Base-by-base conservation (phyloP, 2,888 invertebrate genomes). In the Sialis fuliginosa region DNA sequence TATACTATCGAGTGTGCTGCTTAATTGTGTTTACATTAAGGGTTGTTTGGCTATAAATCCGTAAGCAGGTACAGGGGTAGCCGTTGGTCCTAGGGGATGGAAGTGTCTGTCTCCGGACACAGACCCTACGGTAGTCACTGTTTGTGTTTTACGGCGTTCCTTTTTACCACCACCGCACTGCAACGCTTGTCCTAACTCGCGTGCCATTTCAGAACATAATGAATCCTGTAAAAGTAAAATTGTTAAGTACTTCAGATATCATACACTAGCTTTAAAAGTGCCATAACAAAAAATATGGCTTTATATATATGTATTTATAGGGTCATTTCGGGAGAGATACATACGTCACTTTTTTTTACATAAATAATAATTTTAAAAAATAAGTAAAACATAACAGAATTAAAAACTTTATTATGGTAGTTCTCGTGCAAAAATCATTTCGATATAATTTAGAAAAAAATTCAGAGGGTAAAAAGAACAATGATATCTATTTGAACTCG, bases 191-290 rank as follows among this genome's bases (percentile, higher is more conserved):
- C 77, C 74, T 54, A 81, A 69, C 63, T 83, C 82, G 50, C 76
- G 73, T 50, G 77, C 76, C 79, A 82, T 80, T 68, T 81, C 81
- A 55, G 77, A 74, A 64, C 79, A 79, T 55, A 81, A 69, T 48
- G 81, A 78, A 51, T 76, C 76, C 81, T 82, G 70, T 51, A 64
- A 59, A 48, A 51, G 48, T 35, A 33, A 8, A 30, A 42, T 22
- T 22, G 22, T 22, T 22, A 22, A 22, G 22, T 22, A 22, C 4
- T 22, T 22, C 4, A 22, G 22, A 22, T 22, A 22, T 3, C 9
- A 10, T 35, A 35, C 35, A 35, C 4, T 1, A 44, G 48, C 44
- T 44, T 45, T 41, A 45, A 22, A 10, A 7, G 40, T 47, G 35
- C 40, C 30, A 39, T 12, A 34, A 35, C 50, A 37, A 35, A 12